A percentile compares a stretch with the other conserved stretches of the same genome.
Conservation (phyloP, 2,888 invertebrate genomes). For the Scaeva pyrastri region DNA sequence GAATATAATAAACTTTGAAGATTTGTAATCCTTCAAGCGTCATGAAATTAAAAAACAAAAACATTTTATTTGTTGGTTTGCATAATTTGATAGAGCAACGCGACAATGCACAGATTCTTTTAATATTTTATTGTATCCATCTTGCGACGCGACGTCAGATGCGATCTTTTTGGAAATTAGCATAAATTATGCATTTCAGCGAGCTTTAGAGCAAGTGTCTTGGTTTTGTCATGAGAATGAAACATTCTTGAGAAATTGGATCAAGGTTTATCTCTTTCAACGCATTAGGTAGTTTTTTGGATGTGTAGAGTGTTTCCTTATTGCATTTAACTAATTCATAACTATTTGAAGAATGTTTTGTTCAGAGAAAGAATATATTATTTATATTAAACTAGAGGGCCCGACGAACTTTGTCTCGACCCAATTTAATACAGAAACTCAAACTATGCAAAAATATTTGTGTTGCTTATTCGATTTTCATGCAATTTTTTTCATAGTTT, state of each 20-base stretch:
- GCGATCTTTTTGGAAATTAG: conserved; percentile 26
- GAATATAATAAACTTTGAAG: conserved; percentile 36
- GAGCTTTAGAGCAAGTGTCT: not conserved
- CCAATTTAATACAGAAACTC: no score
- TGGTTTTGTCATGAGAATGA: not conserved
- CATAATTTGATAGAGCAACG: conserved; percentile 29
- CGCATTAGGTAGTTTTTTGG: no score
- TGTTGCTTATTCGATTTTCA: no score
- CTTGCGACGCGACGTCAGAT: no score
- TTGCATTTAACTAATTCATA: no score
- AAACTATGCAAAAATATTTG: no score
- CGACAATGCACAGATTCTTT: conserved; percentile 20
- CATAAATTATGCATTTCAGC: conserved; percentile 47
- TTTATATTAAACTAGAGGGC: no score
- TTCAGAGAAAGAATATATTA: no score
- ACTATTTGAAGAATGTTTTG: no score
- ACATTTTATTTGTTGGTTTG: conserved; percentile 13
- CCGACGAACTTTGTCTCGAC: no score
- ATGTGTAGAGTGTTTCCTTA: no score
- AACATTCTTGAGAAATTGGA: conserved; percentile 9
- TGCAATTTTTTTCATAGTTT: no score
- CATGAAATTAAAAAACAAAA: conserved; percentile 23
- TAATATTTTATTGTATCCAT: not conserved
- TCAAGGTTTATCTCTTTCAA: conserved; percentile 5
- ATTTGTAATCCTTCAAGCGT: conserved; percentile 42